These are phyloP conservation scores for Apotomis betuletana DNA, from an alignment of 2,888 invertebrate species.

Conservation along the genomic window DNA sequence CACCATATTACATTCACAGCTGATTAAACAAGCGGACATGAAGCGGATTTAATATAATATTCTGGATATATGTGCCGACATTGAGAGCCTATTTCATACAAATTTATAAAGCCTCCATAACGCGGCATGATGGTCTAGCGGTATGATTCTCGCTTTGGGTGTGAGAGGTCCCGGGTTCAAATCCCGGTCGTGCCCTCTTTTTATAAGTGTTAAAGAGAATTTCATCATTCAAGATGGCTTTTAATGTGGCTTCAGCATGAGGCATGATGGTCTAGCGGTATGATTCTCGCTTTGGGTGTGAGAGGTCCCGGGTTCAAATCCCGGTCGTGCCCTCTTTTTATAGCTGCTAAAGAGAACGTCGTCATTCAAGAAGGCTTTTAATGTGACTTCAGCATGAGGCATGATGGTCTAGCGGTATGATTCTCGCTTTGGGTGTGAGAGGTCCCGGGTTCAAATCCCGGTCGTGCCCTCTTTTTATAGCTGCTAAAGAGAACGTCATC, in stretches of 20 bases:
- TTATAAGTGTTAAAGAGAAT: not conserved
- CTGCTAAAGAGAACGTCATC: no score
- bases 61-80: not conserved
- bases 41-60: not conserved
- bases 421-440: conserved; percentile 71
- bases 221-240: no score
- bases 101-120: conserved; percentile 1
- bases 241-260: not conserved
- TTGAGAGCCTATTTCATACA: not conserved
- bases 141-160: conserved; percentile 76
- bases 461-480: conserved; percentile 48
- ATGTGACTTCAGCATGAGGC: conserved; percentile 47
- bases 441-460: conserved; percentile 57
- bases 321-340: conserved; percentile 49
- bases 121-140: conserved; percentile 46
- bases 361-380: not conserved
- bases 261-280: conserved; percentile 51
- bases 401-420: conserved; percentile 77
- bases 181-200: conserved; percentile 51
- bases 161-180: conserved; percentile 56
- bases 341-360: not conserved
- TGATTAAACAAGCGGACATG: not conserved
- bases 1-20: not conserved
- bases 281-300: conserved; percentile 73
- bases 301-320: conserved; percentile 56